Percentiles rank a stretch among this genome's conserved stretches.
Conservation (phyloP, 1,140 invertebrate species). For the Coelopa frigida region DNA sequence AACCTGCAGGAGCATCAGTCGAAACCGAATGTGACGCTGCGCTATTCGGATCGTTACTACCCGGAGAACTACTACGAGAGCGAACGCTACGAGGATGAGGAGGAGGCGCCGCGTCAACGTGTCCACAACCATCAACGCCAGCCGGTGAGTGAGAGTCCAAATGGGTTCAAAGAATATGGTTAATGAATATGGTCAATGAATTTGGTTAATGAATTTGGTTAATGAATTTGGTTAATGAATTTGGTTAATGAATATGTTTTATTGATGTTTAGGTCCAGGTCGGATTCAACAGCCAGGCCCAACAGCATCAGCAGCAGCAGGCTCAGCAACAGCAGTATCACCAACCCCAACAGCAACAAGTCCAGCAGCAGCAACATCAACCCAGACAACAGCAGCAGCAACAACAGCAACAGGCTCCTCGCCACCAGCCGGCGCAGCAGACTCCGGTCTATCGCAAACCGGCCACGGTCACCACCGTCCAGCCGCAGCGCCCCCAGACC, state of each 20-base stretch:
- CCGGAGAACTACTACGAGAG: conserved; percentile 66
- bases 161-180: neutral
- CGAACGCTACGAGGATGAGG: conserved; percentile 56
- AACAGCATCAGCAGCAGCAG: conserved; percentile 13
- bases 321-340: conserved; percentile 12
- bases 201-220: neutral
- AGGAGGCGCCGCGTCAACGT: conserved; percentile 44
- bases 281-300: conserved; percentile 30
- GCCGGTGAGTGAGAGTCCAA: conserved; percentile 34
- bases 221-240: conserved; percentile 1
- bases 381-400: conserved; percentile 27
- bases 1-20: conserved; percentile 71
- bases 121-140: conserved; percentile 36
- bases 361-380: conserved; percentile 28
- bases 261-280: conserved; percentile 35
- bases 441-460: conserved; percentile 35
- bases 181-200: conserved; percentile 1
- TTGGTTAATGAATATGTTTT: conserved; percentile 1
- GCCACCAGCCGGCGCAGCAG: conserved; percentile 25
- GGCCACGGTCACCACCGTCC: conserved; percentile 29
- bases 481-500: conserved; percentile 35
- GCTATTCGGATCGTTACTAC: conserved; percentile 80
- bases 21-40: conserved; percentile 64
- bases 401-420: conserved; percentile 31
- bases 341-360: conserved; percentile 17